These are phyloP conservation scores for Drosophila austrosaltans DNA, from an alignment of 2,888 invertebrate genomes.

Conservation along the genomic window DNA sequence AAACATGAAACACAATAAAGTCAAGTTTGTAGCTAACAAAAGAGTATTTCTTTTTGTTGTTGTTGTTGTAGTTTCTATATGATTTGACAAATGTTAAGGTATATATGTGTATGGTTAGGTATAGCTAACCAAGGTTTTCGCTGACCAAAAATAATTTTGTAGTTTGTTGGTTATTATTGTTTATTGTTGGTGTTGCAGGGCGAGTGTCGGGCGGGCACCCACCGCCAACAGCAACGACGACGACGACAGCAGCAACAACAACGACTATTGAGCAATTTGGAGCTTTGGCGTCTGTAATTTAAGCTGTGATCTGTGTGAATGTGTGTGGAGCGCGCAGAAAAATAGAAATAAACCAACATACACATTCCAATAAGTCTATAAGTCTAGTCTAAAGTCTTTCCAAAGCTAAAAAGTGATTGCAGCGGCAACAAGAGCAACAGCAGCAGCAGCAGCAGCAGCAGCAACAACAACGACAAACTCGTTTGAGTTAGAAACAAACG, in stretches of 20 bases:
- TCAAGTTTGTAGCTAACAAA: background rate
- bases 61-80: background rate
- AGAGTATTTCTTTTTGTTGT: background rate
- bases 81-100: conserved; percentile 7
- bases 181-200: conserved; percentile 5
- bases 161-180: conserved; percentile 12
- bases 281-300: conserved; percentile 51
- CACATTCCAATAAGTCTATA: conserved; percentile 26
- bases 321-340: conserved; percentile 48
- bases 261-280: conserved; percentile 17
- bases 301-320: conserved; percentile 15
- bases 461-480: conserved; percentile 61
- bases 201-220: conserved; percentile 9
- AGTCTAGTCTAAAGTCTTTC: conserved; percentile 31
- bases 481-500: conserved; percentile 68
- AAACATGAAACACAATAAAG: background rate
- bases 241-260: conserved; percentile 31
- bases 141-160: conserved; percentile 14
- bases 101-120: background rate
- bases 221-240: conserved; percentile 21
- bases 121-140: conserved; percentile 2
- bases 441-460: conserved; percentile 64
- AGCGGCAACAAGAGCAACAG: conserved; percentile 21
- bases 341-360: conserved; percentile 23
- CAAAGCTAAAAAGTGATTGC: conserved; percentile 33